These are phyloP conservation scores for Amniataba percoides DNA, from an alignment of 2,797 vertebrate species.

Conservation along the genomic window DNA sequence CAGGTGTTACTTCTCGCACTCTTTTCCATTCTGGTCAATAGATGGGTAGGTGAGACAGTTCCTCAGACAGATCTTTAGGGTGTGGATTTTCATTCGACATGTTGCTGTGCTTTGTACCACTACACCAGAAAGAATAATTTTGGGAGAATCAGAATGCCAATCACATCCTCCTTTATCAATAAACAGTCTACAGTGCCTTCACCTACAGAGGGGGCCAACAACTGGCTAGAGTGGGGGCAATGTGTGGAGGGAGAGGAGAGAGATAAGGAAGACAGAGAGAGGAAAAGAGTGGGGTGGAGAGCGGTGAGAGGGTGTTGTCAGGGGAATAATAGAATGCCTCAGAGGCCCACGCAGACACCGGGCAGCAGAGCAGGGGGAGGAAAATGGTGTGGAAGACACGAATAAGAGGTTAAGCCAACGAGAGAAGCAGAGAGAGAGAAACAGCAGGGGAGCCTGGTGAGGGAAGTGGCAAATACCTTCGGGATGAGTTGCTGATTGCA, in stretches of 20 bases:
- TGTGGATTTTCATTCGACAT: background rate
- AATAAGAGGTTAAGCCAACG: conserved; percentile 60
- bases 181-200: background rate
- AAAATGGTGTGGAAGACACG: conserved; percentile 57
- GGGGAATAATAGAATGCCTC: conserved; percentile 72
- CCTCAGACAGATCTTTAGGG: conserved; percentile 7
- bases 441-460: conserved; percentile 55
- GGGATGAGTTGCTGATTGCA: conserved; percentile 63
- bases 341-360: conserved; percentile 53
- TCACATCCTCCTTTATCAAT: background rate
- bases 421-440: conserved; percentile 52
- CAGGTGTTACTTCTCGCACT: conserved; percentile 31
- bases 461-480: conserved; percentile 68
- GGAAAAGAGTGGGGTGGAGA: conserved; percentile 44
- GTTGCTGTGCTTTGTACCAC: background rate
- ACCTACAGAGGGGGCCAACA: conserved; percentile 2
- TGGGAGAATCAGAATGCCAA: background rate
- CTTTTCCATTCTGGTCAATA: background rate
- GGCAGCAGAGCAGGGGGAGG: conserved; percentile 50
- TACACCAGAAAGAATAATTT: background rate
- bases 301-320: conserved; percentile 53
- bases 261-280: conserved; percentile 50
- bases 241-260: conserved; percentile 34
- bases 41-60: background rate
- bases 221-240: conserved; percentile 26